Base-by-base conservation (phyloP, 2,797 vertebrate species). In the Xerus rutilus region DNA sequence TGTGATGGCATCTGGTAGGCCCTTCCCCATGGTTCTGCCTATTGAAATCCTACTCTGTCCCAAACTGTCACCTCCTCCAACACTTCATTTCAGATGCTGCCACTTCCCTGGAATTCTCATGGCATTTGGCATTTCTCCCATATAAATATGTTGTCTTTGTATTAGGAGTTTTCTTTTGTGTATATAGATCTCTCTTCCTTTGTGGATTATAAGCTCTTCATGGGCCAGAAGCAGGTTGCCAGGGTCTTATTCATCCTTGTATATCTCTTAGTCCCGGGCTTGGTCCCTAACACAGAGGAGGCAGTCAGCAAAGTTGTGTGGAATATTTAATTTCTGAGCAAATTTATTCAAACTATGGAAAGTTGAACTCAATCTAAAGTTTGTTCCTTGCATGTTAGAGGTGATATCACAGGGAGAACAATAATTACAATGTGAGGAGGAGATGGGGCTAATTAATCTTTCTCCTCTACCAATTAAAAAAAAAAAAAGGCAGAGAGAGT, bases 391-490 rank as follows among this genome's bases (percentile, higher is more conserved):
- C n/a, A 21, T 28, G 45, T 83, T 65, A 90, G 78, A 84, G 52
- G 95, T 89, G 84, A 17, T 69, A 69, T 64, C 65, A 86, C 69
- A 86, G 78, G 84, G 78, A 83, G 45, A 84, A 88, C 64, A 83
- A 35, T 67, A 59, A 83, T 91, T 77, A 87, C 43, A 84, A 47
- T 20, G 90, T 59, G 67, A 54, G 45, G 39, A 35, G 82, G 88
- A 54, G 52, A 77, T 28, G 78, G 79, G 45, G 72, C 89, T 93
- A 87, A 78, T 77, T 70, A 70, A 59, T 64, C 86, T 91, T 96
- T 83, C 69, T 59, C 28, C 45, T 84, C 77, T 39, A 52, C 64
- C 20, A 70, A 89, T 72, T 62, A 62, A 62, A 62, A 62, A 18
- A 77, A 62, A 15, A 77, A 83, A 86, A 86, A 94, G 62, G 93